Evolutionary conservation across 2,113 vertebrate genomes (phyloP).

Genomic region (Sminthopsis crassicaudata): DNA sequence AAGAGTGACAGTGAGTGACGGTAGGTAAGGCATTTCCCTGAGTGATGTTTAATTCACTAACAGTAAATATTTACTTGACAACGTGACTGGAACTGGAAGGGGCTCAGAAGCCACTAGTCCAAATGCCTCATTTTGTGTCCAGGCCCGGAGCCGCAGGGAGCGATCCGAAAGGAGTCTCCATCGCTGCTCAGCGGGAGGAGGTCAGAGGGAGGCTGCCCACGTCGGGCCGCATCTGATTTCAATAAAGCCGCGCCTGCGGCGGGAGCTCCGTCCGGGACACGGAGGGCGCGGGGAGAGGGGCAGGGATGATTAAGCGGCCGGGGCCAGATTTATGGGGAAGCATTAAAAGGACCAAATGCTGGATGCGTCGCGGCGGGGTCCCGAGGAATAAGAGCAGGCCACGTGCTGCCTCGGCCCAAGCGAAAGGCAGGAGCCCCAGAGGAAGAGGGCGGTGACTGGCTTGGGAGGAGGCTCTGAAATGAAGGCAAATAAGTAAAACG

Average conservation of each 20-base stretch:
- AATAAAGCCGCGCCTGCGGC: conserved; percentile 25
- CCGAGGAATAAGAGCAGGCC: neutral
- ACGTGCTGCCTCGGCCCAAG: neutral
- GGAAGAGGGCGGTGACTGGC: conserved; percentile 17
- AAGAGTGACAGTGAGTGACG: neutral
- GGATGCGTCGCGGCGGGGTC: conserved; percentile 20
- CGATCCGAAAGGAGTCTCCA: conserved; percentile 71
- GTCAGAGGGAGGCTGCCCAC: conserved; percentile 70
- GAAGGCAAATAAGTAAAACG: conserved; percentile 45
- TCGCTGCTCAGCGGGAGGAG: conserved; percentile 65
- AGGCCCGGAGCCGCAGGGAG: conserved; percentile 70
- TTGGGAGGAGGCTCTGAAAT: conserved; percentile 49
- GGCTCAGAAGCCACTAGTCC: neutral
- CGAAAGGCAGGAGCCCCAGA: neutral
- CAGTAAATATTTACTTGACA: neutral
- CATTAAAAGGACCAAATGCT: conserved; percentile 16
- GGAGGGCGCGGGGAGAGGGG: accelerated
- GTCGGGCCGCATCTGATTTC: conserved; percentile 60
- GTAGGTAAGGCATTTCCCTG: neutral
- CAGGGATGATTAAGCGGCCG: neutral
- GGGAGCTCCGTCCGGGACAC: neutral
- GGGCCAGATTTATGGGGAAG: conserved; percentile 32
- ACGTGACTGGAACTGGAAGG: neutral
- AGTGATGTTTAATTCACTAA: neutral
- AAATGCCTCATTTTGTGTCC: neutral